Conservation (phyloP, 2,888 invertebrate species). For the Artemia sp. region DNA sequence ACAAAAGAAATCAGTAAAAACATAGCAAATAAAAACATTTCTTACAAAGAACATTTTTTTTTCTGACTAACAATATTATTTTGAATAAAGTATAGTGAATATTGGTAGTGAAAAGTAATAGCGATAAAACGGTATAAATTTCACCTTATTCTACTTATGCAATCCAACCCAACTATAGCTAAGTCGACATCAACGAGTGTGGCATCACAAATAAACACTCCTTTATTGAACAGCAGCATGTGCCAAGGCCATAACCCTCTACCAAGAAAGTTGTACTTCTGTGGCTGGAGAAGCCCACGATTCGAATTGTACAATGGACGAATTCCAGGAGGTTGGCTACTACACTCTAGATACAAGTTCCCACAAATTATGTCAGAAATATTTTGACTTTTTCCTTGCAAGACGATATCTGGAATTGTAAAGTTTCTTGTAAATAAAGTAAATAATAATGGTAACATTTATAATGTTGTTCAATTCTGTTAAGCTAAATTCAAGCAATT, state of each 20-base stretch:
- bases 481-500: too few relatives aligned
- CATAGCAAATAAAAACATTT: too few relatives aligned
- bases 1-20: too few relatives aligned
- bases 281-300: not conserved
- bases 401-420: too few relatives aligned
- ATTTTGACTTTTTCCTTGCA: not conserved
- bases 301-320: not conserved
- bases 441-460: too few relatives aligned
- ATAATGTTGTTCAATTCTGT: too few relatives aligned
- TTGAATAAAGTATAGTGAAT: too few relatives aligned
- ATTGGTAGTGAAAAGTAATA: too few relatives aligned
- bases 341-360: not conserved
- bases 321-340: not conserved
- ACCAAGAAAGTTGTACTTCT: not conserved
- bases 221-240: not conserved
- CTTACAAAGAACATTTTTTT: too few relatives aligned
- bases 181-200: not conserved
- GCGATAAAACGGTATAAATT: too few relatives aligned
- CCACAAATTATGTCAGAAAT: not conserved
- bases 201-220: not conserved
- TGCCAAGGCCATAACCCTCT: constrained; percentile 5
- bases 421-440: too few relatives aligned
- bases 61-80: too few relatives aligned
- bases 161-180: not conserved
- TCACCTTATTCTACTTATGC: not conserved